Conservation (phyloP, 2,797 vertebrate genomes). For the Rhabdomys pumilio region DNA sequence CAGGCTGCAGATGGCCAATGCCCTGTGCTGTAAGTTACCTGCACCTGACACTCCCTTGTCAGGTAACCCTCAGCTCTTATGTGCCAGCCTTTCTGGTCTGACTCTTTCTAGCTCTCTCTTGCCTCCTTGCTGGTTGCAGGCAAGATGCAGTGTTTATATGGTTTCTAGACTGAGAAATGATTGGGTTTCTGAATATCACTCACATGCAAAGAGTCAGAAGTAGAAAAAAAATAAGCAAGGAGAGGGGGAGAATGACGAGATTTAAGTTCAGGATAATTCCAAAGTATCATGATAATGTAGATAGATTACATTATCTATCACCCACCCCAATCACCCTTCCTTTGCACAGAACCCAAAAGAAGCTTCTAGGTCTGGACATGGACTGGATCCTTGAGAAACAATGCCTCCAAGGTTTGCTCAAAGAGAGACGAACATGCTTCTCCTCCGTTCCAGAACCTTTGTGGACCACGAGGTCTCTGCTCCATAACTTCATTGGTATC, state of each 20-base stretch:
- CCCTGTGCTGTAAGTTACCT: slow-evolving; percentile 31
- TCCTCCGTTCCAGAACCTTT: not conserved
- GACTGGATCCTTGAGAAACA: not conserved
- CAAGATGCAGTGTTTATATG: not conserved
- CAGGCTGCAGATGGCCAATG: slow-evolving; percentile 47
- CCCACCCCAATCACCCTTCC: not conserved
- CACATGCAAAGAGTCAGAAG: not conserved
- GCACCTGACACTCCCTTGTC: slow-evolving; percentile 68
- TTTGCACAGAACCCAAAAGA: not conserved
- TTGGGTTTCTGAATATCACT: not conserved
- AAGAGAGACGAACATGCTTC: not conserved
- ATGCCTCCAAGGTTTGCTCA: not conserved
- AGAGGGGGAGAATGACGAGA: not conserved
- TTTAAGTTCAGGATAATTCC: slow-evolving; percentile 24
- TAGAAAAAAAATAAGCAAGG: not conserved
- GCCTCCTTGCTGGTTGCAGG: not conserved
- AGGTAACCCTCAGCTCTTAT: slow-evolving; percentile 21
- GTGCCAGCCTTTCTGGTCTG: not conserved
- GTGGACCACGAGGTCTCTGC: not conserved
- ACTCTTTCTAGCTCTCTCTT: not conserved
- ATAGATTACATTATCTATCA: no score
- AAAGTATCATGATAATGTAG: not conserved
- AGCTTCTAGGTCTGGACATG: not conserved
- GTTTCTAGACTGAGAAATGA: not conserved
- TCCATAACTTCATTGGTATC: not conserved